A percentile compares a stretch with the other conserved stretches of the same genome.
phyloP scores from a whole-genome alignment of 2,888 invertebrate genomes.

The Synanthedon formicaeformis region DNA sequence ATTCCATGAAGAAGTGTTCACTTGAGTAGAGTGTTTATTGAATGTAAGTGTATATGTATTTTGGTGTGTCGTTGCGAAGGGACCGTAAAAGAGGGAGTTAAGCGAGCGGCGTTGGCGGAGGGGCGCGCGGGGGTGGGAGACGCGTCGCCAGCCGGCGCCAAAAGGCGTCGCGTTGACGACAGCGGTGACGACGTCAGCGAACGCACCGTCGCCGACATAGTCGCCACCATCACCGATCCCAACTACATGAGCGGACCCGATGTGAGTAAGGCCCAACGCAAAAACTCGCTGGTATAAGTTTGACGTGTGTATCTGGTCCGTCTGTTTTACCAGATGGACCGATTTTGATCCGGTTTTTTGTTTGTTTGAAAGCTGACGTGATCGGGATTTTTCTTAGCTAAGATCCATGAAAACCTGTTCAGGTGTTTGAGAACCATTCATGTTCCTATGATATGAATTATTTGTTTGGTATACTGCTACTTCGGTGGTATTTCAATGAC shows the following conservation, averaged over 20 bases:
- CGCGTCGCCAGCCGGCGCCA: constrained; percentile 20
- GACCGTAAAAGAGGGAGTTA: constrained; percentile 42
- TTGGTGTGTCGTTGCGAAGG: constrained; percentile 14
- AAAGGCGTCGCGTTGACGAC: constrained; percentile 42
- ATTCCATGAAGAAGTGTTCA: background rate
- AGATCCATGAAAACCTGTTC: no score
- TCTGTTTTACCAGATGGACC: no score
- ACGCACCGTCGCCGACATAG: constrained; percentile 83
- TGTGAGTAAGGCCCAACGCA: constrained; percentile 45
- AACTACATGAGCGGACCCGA: constrained; percentile 87
- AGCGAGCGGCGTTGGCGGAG: constrained; percentile 30
- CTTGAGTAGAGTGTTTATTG: no score
- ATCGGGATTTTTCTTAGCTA: no score
- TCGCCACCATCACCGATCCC: constrained; percentile 85
- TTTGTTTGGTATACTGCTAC: no score
- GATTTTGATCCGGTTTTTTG: no score
- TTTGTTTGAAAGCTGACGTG: no score
- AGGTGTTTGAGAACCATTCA: no score
- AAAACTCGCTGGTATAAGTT: no score
- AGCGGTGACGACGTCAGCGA: constrained; percentile 79
- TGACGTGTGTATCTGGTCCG: no score
- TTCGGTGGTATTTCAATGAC: no score
- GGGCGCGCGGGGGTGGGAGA: constrained; percentile 14
- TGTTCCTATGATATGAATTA: no score
- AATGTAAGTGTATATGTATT: background rate